Evolutionary conservation across 2,797 vertebrate genomes (phyloP).

Genomic region (Paedocypris micromegethes): DNA sequence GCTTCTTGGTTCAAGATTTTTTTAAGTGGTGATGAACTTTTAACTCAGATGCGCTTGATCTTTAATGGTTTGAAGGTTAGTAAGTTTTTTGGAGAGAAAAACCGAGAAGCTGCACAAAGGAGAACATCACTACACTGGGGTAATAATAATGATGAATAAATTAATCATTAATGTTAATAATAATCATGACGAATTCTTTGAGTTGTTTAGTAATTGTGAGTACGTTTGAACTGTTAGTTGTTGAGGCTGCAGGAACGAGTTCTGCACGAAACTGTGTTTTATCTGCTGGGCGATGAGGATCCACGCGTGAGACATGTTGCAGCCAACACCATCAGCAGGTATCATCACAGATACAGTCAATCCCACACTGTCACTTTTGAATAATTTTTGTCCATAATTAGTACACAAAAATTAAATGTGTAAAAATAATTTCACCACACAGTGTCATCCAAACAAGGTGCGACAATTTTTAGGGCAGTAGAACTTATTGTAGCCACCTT

Average conservation of each 20-base stretch:
- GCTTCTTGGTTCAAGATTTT: no score
- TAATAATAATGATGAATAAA: constrained; percentile 49
- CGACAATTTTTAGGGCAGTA: no score
- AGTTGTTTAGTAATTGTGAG: no score
- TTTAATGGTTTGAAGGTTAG: constrained; percentile 65
- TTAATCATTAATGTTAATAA: no score
- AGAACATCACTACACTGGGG: constrained; percentile 88
- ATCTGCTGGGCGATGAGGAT: constrained; percentile 89
- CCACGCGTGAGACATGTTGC: constrained; percentile 88
- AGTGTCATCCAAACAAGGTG: no score
- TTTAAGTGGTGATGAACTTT: no score
- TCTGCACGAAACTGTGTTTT: constrained; percentile 79
- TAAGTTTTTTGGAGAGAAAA: constrained; percentile 86
- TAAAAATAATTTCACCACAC: no score
- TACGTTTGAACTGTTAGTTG: constrained; percentile 58
- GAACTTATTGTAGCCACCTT: no score
- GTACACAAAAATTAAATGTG: no score
- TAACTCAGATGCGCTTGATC: neutral
- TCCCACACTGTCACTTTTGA: neutral
- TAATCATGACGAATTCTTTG: no score
- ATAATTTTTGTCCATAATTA: neutral
- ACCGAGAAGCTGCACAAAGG: constrained; percentile 83
- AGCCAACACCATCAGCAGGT: constrained; percentile 82
- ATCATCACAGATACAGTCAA: constrained; percentile 7
- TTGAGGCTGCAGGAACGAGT: constrained; percentile 87